A percentile compares a stretch with the other conserved stretches of the same genome.
Conservation (phyloP, 2,113 vertebrate genomes). For the Eulemur macaco region DNA sequence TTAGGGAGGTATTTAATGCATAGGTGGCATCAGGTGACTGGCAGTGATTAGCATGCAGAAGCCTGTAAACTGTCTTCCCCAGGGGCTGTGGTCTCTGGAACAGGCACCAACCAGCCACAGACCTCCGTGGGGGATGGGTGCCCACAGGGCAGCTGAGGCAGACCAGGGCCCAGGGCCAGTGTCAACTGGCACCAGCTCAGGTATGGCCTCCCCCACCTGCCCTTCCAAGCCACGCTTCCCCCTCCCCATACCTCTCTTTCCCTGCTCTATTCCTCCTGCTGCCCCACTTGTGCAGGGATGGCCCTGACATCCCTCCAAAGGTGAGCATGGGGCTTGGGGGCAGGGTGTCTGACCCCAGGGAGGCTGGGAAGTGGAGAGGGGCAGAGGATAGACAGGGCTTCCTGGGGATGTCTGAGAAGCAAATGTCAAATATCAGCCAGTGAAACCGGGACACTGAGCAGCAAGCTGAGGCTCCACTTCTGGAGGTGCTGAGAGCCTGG, state of each 20-base stretch:
- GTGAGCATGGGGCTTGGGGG: not conserved
- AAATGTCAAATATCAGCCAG: not conserved
- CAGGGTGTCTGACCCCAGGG: too few species aligned
- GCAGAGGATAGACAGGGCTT: too few species aligned
- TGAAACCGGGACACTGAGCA: not conserved
- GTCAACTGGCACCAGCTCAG: not conserved
- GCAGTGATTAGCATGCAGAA: too few species aligned
- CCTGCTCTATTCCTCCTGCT: not conserved
- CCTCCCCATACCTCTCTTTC: not conserved
- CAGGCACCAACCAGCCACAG: not conserved
- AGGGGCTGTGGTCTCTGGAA: fast-evolving
- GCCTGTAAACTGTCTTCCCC: not conserved
- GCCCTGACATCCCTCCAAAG: not conserved
- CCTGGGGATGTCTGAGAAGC: not conserved
- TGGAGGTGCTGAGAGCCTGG: not conserved
- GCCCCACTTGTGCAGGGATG: fast-evolving
- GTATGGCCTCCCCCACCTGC: not conserved
- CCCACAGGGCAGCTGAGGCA: not conserved
- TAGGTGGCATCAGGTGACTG: not conserved
- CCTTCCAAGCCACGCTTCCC: too few species aligned
- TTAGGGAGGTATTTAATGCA: not conserved
- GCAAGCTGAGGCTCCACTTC: not conserved
- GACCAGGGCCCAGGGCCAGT: not conserved
- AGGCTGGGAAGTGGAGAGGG: not conserved
- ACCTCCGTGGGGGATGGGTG: not conserved